These are phyloP conservation scores for Capromys pilorides DNA, from an alignment of 2,797 vertebrate species.

Conservation along the genomic window DNA sequence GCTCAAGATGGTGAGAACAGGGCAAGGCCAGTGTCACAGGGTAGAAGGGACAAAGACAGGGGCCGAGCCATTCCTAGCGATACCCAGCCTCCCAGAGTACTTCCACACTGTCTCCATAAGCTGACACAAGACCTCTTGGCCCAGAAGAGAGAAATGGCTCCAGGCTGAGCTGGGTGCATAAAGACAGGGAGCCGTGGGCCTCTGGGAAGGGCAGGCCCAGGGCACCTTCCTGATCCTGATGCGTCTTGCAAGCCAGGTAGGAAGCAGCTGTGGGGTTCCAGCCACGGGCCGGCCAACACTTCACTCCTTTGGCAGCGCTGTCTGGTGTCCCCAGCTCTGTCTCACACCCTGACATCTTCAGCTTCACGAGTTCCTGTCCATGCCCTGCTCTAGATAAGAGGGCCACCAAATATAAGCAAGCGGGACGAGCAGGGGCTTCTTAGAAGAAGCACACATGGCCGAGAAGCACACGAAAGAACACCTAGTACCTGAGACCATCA, in stretches of 20 bases:
- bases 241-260: not conserved
- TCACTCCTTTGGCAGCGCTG: not conserved
- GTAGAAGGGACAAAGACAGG: too few relatives aligned
- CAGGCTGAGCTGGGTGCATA: fast-evolving
- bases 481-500: not conserved
- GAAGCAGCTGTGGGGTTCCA: fast-evolving
- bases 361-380: not conserved
- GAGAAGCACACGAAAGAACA: not conserved
- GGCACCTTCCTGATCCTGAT: not conserved
- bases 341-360: too few relatives aligned
- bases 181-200: not conserved
- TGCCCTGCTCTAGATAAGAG: not conserved
- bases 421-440: not conserved
- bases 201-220: not conserved
- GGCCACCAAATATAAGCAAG: not conserved
- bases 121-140: not conserved
- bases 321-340: too few relatives aligned
- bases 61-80: fast-evolving
- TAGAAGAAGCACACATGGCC: not conserved
- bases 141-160: not conserved
- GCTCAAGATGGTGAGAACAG: not conserved
- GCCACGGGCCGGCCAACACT: not conserved
- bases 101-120: not conserved
- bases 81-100: not conserved
- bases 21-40: fast-evolving